Evolutionary conservation across 2,113 vertebrate genomes (phyloP).

Genomic region (Rhineura floridana): DNA sequence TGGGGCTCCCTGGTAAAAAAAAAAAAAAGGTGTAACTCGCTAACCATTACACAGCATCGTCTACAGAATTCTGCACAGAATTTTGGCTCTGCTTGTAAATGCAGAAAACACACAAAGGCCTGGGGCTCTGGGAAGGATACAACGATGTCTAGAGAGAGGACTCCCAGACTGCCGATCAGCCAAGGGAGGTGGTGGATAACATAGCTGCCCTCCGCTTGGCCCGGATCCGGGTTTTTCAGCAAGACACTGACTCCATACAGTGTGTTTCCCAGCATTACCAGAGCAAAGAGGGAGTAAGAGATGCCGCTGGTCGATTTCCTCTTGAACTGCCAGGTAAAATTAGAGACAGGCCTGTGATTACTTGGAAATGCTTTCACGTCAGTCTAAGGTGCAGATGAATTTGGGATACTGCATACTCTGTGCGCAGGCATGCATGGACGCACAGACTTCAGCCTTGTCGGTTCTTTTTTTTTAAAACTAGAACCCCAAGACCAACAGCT

Average conservation of each 20-base stretch:
- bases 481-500: no score
- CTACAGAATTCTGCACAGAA: not conserved
- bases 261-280: constrained; percentile 92
- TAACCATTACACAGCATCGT: not conserved
- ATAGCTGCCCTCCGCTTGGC: constrained; percentile 81
- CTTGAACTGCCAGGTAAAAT: constrained; percentile 72
- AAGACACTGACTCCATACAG: constrained; percentile 89
- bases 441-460: no score
- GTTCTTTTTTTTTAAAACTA: no score
- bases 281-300: constrained; percentile 89
- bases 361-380: no score
- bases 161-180: constrained; percentile 94
- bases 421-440: no score
- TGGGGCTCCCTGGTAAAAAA: not conserved
- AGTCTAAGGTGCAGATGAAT: no score
- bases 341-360: no score
- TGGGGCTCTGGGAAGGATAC: constrained; percentile 79
- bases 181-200: constrained; percentile 92
- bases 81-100: not conserved
- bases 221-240: constrained; percentile 87
- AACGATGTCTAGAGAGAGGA: constrained; percentile 84
- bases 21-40: not conserved
- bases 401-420: no score
- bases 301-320: constrained; percentile 89
- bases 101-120: not conserved